These are phyloP conservation scores for Siniperca scherzeri DNA, from an alignment of 2,797 vertebrate genomes.

Conservation along the genomic window DNA sequence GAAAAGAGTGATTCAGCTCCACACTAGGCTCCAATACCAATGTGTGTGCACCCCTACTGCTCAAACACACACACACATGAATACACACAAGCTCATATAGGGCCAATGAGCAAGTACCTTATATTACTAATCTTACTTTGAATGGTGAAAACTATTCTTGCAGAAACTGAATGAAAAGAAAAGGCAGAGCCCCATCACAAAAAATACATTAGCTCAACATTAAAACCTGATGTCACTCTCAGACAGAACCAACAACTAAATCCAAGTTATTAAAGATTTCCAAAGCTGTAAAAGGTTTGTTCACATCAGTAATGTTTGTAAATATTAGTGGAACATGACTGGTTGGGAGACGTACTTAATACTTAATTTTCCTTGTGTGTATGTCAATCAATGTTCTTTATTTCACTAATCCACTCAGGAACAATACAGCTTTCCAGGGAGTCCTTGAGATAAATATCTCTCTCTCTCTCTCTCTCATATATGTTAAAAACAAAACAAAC, in stretches of 20 bases:
- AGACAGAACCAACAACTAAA: constrained; percentile 4
- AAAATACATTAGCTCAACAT: neutral
- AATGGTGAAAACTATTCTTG: constrained; percentile 1
- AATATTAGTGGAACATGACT: neutral
- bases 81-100: neutral
- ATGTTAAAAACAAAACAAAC: neutral
- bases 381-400: neutral
- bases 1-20: constrained; percentile 68
- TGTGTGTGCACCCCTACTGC: constrained; percentile 30
- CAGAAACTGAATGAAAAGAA: neutral
- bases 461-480: neutral
- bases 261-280: neutral
- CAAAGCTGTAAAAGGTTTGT: neutral
- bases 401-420: neutral
- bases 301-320: neutral
- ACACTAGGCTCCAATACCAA: constrained; percentile 37
- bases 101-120: neutral
- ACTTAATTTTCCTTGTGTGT: neutral
- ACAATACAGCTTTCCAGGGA: neutral
- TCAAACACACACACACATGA: constrained; percentile 27
- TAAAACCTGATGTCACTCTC: neutral
- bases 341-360: neutral
- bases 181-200: neutral
- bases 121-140: constrained; percentile 4
- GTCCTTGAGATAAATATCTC: neutral